A percentile compares a stretch with the other conserved stretches of the same genome.
Evolutionary conservation across 2,888 invertebrate species (phyloP).

Genomic region (Synergus japonicus): DNA sequence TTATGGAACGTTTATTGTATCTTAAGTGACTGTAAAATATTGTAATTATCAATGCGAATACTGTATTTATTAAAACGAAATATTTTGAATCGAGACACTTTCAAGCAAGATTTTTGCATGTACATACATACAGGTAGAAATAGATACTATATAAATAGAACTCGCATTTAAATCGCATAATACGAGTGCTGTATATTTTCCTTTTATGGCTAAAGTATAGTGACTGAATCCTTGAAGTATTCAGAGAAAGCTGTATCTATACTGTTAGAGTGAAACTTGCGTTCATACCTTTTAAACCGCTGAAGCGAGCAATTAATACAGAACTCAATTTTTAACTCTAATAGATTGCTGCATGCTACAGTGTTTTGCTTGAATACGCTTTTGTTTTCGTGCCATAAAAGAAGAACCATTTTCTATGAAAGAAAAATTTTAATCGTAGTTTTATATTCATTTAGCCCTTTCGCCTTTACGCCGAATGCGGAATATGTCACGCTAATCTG

Average conservation of each 20-base stretch:
- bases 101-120: slow-evolving; percentile 29
- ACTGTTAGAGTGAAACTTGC: background rate
- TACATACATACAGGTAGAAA: background rate
- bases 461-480: background rate
- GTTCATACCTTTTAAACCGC: background rate
- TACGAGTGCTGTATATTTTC: slow-evolving; percentile 16
- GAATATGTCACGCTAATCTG: slow-evolving; percentile 27
- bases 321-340: background rate
- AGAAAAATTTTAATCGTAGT: slow-evolving; percentile 3
- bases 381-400: slow-evolving; percentile 15
- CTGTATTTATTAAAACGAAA: slow-evolving; percentile 63
- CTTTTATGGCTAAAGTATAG: slow-evolving; percentile 11
- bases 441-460: slow-evolving; percentile 7
- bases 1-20: slow-evolving; percentile 49
- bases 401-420: background rate
- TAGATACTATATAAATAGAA: slow-evolving; percentile 16
- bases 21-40: slow-evolving; percentile 61
- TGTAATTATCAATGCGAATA: slow-evolving; percentile 59
- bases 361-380: background rate
- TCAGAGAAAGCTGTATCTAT: background rate
- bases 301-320: background rate
- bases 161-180: slow-evolving; percentile 14
- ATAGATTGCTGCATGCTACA: background rate
- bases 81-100: slow-evolving; percentile 32
- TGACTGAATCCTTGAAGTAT: background rate